phyloP scores from a whole-genome alignment of 2,113 vertebrate species.

The Podilymbus podiceps region DNA sequence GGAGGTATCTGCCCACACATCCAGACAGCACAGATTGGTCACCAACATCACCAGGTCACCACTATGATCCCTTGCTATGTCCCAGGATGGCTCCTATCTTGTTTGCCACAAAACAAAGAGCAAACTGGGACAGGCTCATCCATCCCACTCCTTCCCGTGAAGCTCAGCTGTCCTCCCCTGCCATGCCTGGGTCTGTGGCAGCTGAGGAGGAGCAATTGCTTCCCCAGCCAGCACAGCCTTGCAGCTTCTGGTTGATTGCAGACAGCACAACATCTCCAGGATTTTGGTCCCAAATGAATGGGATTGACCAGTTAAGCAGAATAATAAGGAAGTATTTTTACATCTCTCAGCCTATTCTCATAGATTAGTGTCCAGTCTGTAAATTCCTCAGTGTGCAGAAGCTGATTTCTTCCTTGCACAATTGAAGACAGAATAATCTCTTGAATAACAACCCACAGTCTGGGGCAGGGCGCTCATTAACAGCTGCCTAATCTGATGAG shows the following conservation, averaged over 20 bases:
- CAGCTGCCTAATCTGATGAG: fast-evolving
- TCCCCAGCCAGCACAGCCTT: not conserved
- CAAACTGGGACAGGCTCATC: not conserved
- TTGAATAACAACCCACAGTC: fast-evolving
- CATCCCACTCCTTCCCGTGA: fast-evolving
- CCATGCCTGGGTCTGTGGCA: fast-evolving
- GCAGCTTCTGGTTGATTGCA: not conserved
- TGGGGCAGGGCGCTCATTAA: not conserved
- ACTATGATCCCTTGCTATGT: no score
- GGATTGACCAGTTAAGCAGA: not conserved
- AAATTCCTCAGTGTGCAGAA: not conserved
- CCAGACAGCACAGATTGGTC: no score
- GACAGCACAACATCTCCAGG: fast-evolving
- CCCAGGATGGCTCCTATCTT: not conserved
- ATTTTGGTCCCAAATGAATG: not conserved
- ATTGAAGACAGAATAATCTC: not conserved
- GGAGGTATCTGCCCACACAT: no score
- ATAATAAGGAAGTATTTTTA: constrained; percentile 2
- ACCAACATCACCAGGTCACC: no score
- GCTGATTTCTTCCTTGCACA: fast-evolving
- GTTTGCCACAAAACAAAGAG: not conserved
- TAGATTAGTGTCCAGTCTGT: not conserved
- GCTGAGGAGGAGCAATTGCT: fast-evolving
- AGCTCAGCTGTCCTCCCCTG: not conserved
- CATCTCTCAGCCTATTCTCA: not conserved